phyloP scores from a whole-genome alignment of 2,797 vertebrate genomes.

The Apogon talboti region DNA sequence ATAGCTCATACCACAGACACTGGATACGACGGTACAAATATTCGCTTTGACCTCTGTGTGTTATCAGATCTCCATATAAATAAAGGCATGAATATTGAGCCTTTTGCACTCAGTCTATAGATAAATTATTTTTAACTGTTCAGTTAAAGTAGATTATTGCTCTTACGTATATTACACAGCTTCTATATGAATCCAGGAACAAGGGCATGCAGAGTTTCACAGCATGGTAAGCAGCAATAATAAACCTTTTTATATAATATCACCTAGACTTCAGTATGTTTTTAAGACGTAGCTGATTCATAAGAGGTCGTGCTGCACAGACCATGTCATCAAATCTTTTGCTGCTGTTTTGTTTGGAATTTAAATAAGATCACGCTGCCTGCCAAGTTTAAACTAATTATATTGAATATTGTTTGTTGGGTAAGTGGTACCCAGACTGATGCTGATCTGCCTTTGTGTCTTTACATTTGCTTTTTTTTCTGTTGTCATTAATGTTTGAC shows the following conservation, averaged over 20 bases:
- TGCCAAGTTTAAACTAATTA: background rate
- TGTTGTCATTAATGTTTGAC: too few relatives aligned
- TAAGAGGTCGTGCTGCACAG: slow-evolving; percentile 2
- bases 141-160: background rate
- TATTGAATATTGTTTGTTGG: background rate
- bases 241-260: background rate
- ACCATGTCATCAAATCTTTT: slow-evolving; percentile 14
- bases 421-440: background rate
- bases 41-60: too few relatives aligned
- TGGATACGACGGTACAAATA: too few relatives aligned
- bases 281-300: background rate
- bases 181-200: background rate
- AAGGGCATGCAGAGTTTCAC: background rate
- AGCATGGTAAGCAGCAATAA: slow-evolving; percentile 11
- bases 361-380: slow-evolving; percentile 3
- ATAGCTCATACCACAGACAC: too few relatives aligned
- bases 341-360: slow-evolving; percentile 10
- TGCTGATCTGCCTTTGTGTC: too few relatives aligned
- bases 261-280: background rate
- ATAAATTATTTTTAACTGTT: slow-evolving; percentile 16
- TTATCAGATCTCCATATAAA: background rate
- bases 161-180: background rate
- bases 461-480: too few relatives aligned
- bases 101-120: slow-evolving; percentile 39
- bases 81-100: slow-evolving; percentile 18